Conservation (phyloP, 2,888 invertebrate genomes). For the Helobdella robusta region DNA sequence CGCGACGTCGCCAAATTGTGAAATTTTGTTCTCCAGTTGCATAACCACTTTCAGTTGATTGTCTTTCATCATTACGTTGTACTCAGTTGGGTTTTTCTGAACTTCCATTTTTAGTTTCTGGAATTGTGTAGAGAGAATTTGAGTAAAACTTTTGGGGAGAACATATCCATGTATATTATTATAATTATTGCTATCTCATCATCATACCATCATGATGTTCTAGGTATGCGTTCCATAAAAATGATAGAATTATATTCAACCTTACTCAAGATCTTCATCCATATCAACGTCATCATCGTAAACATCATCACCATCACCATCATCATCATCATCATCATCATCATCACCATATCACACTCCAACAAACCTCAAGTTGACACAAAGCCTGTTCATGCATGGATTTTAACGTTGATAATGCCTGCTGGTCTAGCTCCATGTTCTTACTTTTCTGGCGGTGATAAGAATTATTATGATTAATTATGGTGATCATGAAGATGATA, state of each 20-base stretch:
- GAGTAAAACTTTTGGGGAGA: too few relatives aligned
- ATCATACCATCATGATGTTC: too few relatives aligned
- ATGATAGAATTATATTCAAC: too few relatives aligned
- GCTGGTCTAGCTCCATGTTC: constrained; percentile 14
- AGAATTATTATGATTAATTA: too few relatives aligned
- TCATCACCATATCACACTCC: background rate
- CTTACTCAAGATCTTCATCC: too few relatives aligned
- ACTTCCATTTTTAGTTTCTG: constrained; percentile 3
- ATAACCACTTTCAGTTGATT: background rate
- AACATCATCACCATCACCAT: background rate
- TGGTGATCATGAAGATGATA: too few relatives aligned
- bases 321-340: background rate
- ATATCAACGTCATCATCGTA: background rate
- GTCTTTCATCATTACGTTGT: background rate
- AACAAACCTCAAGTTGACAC: background rate
- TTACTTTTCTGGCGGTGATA: constrained; percentile 4
- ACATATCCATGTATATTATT: too few relatives aligned
- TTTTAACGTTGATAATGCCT: background rate
- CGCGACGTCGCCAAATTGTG: too few relatives aligned
- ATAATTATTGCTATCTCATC: too few relatives aligned
- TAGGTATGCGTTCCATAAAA: too few relatives aligned
- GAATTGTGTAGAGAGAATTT: background rate
- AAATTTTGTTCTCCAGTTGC: constrained; percentile 10
- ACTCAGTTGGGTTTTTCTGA: background rate
- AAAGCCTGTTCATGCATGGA: background rate